phyloP scores from a whole-genome alignment of 2,113 vertebrate genomes.

The Ivindomyrus marchei region DNA sequence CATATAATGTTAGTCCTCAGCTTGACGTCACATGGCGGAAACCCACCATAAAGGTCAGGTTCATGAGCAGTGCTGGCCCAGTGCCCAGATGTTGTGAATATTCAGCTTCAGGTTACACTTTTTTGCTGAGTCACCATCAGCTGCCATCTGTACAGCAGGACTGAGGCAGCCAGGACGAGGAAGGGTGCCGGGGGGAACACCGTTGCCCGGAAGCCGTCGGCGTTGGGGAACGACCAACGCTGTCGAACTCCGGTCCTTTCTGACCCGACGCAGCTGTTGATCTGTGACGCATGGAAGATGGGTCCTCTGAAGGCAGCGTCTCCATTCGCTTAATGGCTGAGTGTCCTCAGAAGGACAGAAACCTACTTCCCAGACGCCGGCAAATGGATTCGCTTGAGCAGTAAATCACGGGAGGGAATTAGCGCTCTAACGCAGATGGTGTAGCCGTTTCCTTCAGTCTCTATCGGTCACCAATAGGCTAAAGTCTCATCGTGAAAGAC shows the following conservation, averaged over 20 bases:
- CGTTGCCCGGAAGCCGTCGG: not conserved
- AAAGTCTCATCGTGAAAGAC: not conserved
- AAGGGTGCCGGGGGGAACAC: slow-evolving; percentile 41
- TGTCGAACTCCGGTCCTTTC: slow-evolving; percentile 32
- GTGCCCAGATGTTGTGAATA: slow-evolving; percentile 54
- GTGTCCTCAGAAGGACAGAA: slow-evolving; percentile 44
- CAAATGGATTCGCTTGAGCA: slow-evolving; percentile 39
- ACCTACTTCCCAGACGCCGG: slow-evolving; percentile 40
- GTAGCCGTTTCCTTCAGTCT: not conserved
- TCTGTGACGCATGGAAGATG: slow-evolving; percentile 52
- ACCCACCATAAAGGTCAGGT: slow-evolving; percentile 46
- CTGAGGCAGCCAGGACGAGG: slow-evolving; percentile 45
- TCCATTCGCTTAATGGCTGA: slow-evolving; percentile 53
- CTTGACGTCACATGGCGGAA: slow-evolving; percentile 27
- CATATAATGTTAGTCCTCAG: slow-evolving; percentile 21
- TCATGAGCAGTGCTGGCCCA: slow-evolving; percentile 44
- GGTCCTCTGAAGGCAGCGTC: slow-evolving; percentile 53
- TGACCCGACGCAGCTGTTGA: slow-evolving; percentile 64
- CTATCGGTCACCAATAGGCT: not conserved
- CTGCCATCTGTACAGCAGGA: slow-evolving; percentile 52
- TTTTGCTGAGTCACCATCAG: slow-evolving; percentile 55
- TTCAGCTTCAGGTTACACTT: slow-evolving; percentile 41
- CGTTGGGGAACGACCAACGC: not conserved
- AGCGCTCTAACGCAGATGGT: slow-evolving; percentile 14
- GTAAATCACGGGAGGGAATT: slow-evolving; percentile 37